Percentiles rank a stretch among this genome's conserved stretches.
Evolutionary conservation across 2,113 vertebrate species (phyloP).

Genomic region (Ctenodactylus gundi): DNA sequence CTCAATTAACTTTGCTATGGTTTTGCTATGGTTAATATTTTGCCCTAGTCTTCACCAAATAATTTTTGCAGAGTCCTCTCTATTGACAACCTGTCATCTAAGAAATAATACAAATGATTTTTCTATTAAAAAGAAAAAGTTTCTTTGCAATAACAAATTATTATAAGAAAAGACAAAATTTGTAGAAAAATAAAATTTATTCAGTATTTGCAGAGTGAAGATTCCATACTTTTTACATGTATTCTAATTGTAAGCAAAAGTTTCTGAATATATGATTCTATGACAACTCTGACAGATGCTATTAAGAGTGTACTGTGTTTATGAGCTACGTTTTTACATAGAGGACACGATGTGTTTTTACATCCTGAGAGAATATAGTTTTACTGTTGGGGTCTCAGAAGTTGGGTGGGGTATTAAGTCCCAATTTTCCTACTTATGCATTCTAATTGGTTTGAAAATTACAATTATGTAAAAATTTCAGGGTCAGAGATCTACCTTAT

Average conservation of each 20-base stretch:
- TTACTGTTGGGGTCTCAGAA: constrained; percentile 33
- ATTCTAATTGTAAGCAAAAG: constrained; percentile 42
- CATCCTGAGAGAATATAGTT: neutral
- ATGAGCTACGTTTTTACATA: constrained; percentile 52
- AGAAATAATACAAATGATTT: neutral
- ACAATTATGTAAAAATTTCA: constrained; percentile 42
- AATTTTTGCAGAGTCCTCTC: neutral
- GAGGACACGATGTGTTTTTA: constrained; percentile 9
- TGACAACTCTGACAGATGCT: constrained; percentile 23
- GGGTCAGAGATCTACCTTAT: constrained; percentile 45
- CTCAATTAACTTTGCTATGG: neutral
- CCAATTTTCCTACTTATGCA: constrained; percentile 57
- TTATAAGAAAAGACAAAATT: neutral
- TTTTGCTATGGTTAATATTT: neutral
- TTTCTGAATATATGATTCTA: neutral
- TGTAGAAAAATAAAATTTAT: neutral
- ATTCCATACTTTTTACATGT: neutral
- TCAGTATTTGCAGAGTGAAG: neutral
- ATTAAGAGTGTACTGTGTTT: neutral
- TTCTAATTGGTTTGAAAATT: constrained; percentile 55
- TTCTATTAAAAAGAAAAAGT: neutral
- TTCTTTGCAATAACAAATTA: neutral
- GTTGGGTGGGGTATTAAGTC: neutral
- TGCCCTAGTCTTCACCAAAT: neutral
- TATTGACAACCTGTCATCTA: neutral